Base-by-base conservation (phyloP, 2,797 vertebrate species). In the Lerista edwardsae region DNA sequence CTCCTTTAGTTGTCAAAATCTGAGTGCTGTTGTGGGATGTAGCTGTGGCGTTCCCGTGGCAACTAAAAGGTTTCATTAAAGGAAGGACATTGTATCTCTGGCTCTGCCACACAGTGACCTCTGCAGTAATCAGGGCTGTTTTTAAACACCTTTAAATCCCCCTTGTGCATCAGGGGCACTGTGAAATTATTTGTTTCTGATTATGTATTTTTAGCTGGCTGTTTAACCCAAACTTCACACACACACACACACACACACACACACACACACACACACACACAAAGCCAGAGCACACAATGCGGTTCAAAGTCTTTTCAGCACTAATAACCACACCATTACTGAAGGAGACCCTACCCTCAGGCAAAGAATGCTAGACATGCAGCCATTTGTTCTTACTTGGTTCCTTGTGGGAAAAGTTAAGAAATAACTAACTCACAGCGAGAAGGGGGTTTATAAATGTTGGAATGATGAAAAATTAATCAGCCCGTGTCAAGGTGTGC, bases 11-110 rank as follows among this genome's bases (percentile, higher is more conserved):
- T 88, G 86, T 74, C 4, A 83, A 69, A n/a, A 79, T 36, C 36
- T 55, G 65, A 82, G 74, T 31, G 67, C 59, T 77, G 59, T 39
- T 61, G 59, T 76, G 67, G 59, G 74, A 86, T 79, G 47, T 75
- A 69, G 23, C 78, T 76, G 73, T 80, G 73, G 82, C 55, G 65
- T 86, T 74, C 86, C 91, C 82, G 89, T 92, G 86, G 76, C 78
- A 96, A 90, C 84, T 91, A 86, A 80, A 88, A 88, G 41, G 2
- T 34, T 91, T 90, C 84, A 87, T 93, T 93, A 94, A 90, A 91
- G 81, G 81, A 41, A 86, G 81, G 76, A 81, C 81, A 84, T 86
- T 36, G 71, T 65, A 92, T 82, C 75, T 39, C 62, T 91, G 39
- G 74, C 75, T 81, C 85, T 90, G 76, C 90, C 39, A 77, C 88